A percentile compares a stretch with the other conserved stretches of the same genome.
Conservation (phyloP, 2,113 vertebrate genomes). For the Callopanchax toddi region DNA sequence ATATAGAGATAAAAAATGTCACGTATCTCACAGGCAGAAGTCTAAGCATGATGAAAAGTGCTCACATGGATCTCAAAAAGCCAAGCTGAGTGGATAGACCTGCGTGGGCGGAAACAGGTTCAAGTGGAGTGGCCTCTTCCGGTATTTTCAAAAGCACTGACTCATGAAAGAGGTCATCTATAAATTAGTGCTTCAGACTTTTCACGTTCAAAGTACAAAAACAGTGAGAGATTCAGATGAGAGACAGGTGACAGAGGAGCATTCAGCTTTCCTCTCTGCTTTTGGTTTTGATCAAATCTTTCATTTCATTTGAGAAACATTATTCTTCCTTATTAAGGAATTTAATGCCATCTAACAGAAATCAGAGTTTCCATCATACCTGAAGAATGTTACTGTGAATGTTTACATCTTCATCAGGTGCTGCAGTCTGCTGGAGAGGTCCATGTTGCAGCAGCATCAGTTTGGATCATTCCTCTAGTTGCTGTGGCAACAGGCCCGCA, state of each 20-base stretch:
- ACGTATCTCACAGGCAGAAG: conserved; percentile 1
- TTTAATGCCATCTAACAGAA: not conserved
- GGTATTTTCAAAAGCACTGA: conserved; percentile 55
- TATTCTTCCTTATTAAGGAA: too few species aligned
- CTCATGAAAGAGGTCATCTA: conserved; percentile 38
- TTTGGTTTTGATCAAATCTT: too few species aligned
- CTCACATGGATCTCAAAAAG: conserved; percentile 13
- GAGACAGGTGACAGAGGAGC: too few species aligned
- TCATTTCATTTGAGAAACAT: too few species aligned
- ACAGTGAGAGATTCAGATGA: too few species aligned
- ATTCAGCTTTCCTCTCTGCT: too few species aligned
- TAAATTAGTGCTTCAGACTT: conserved; percentile 43
- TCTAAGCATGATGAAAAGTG: not conserved
- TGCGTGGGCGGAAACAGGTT: conserved; percentile 50
- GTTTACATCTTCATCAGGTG: conserved; percentile 30
- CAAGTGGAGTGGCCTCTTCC: conserved; percentile 44
- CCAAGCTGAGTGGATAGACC: conserved; percentile 16
- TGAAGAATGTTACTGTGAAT: conserved; percentile 10
- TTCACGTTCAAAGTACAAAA: not conserved
- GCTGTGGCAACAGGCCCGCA: conserved; percentile 77
- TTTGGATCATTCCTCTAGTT: conserved; percentile 71
- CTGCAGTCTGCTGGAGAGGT: conserved; percentile 36
- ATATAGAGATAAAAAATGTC: conserved; percentile 8
- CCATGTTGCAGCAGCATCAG: conserved; percentile 49
- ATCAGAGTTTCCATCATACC: conserved; percentile 6